phyloP scores from a whole-genome alignment of 64 coral and sea anemone species.

The Pachyseris speciosa region DNA sequence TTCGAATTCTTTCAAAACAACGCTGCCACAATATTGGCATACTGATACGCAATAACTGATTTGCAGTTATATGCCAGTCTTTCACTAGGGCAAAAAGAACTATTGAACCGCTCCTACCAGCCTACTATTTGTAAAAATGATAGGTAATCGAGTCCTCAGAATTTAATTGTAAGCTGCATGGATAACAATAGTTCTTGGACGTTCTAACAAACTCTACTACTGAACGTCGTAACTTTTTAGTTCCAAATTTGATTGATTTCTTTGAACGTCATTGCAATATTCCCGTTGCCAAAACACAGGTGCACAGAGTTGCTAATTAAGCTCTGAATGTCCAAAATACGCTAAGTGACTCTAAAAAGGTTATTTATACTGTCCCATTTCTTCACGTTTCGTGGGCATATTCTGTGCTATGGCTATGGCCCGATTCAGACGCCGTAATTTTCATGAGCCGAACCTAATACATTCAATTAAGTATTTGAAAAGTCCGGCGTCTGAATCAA shows the following conservation, averaged over 20 bases:
- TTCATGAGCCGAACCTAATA: too few relatives aligned
- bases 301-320: not conserved
- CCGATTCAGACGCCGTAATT: too few relatives aligned
- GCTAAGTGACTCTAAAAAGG: not conserved
- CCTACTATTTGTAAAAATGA: not conserved
- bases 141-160: not conserved
- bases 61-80: not conserved
- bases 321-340: not conserved
- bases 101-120: not conserved
- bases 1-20: not conserved
- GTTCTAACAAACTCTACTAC: not conserved
- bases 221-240: not conserved
- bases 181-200: not conserved
- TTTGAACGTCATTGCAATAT: not conserved
- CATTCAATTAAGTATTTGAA: too few relatives aligned
- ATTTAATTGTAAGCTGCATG: not conserved
- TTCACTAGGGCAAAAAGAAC: not conserved
- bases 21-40: not conserved
- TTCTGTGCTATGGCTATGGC: not conserved
- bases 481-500: too few relatives aligned
- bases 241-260: too few relatives aligned
- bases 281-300: not conserved
- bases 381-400: too few relatives aligned
- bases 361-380: too few relatives aligned
- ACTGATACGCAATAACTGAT: not conserved